A percentile compares a stretch with the other conserved stretches of the same genome.
These are phyloP conservation scores for Onychostruthus taczanowskii DNA, from an alignment of 2,113 vertebrate species.

Conservation along the genomic window DNA sequence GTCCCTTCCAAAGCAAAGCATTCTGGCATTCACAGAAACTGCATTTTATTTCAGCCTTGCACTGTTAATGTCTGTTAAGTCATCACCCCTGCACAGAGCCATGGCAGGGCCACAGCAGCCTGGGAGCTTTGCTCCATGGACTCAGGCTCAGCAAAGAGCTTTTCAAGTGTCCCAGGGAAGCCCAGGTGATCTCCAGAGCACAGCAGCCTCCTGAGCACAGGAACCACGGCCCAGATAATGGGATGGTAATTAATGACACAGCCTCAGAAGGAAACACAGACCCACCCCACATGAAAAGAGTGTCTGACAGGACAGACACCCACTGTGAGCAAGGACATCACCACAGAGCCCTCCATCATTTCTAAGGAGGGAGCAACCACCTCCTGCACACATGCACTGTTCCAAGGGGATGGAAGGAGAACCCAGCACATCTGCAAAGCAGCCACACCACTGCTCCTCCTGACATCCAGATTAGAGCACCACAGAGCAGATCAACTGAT, in stretches of 20 bases:
- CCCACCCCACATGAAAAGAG: background rate
- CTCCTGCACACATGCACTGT: background rate
- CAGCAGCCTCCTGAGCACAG: fast-evolving
- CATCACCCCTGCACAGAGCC: background rate
- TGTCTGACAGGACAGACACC: fast-evolving
- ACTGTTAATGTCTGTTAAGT: background rate
- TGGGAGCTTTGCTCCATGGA: background rate
- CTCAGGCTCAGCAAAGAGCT: background rate
- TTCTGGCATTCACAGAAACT: background rate
- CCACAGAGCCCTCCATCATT: background rate
- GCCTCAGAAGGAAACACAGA: background rate
- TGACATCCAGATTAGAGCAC: background rate
- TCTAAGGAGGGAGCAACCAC: background rate
- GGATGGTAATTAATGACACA: background rate
- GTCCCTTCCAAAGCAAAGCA: background rate
- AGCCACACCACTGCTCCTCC: background rate
- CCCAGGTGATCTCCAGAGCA: background rate
- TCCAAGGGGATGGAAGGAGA: background rate
- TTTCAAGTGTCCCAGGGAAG: background rate
- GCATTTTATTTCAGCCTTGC: background rate
- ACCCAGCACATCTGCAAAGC: background rate
- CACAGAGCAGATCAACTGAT: background rate
- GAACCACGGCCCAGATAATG: background rate
- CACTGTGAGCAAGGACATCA: fast-evolving
- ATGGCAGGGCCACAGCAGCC: background rate